Percentiles rank a stretch among this genome's conserved stretches.
Evolutionary conservation across 2,797 vertebrate species (phyloP).

Genomic region (Falco novaeseelandiae): DNA sequence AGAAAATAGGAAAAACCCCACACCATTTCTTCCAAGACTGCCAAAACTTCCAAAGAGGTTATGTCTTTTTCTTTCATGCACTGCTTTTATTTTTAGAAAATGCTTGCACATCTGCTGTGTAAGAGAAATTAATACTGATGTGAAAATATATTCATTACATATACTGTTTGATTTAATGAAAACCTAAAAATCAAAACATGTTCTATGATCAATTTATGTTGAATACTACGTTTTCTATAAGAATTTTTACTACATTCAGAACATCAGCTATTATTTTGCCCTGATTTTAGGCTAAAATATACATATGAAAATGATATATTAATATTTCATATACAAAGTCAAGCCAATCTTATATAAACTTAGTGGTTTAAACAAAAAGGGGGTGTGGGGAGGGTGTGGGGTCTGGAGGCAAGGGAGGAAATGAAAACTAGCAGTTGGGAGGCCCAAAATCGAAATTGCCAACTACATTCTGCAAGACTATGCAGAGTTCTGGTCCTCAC

Average conservation of each 20-base stretch:
- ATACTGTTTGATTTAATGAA: neutral
- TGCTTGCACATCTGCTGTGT: neutral
- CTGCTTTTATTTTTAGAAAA: neutral
- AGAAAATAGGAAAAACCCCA: neutral
- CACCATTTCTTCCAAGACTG: neutral
- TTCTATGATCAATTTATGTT: neutral
- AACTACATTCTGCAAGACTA: neutral
- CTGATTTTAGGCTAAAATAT: neutral
- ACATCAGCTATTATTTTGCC: neutral
- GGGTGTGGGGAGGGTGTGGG: too few relatives aligned
- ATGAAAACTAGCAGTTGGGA: neutral
- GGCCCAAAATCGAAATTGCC: neutral
- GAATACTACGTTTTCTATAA: neutral
- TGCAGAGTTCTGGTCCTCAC: neutral
- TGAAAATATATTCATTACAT: neutral
- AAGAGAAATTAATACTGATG: neutral
- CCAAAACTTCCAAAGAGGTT: neutral
- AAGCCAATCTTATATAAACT: neutral
- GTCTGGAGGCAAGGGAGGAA: neutral
- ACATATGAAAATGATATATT: neutral
- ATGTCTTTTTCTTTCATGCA: neutral
- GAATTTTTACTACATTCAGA: neutral
- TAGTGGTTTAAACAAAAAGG: too few relatives aligned
- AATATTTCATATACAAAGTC: neutral
- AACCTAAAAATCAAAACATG: neutral